These are phyloP conservation scores for Microplitis mediator DNA, from an alignment of 1,140 invertebrate species.

Conservation along the genomic window DNA sequence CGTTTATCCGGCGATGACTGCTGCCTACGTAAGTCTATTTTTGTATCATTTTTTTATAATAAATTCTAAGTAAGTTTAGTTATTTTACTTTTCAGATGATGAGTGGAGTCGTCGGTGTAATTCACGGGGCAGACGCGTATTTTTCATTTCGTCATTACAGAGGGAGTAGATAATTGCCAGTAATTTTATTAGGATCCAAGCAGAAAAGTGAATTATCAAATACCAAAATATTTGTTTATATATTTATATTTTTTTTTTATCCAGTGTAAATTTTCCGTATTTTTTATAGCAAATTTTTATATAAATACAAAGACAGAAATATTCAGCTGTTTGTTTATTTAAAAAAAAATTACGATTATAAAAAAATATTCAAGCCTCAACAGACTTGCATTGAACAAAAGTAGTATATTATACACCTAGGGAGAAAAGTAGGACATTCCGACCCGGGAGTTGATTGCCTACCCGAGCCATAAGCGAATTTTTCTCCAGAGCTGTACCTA, in stretches of 20 bases:
- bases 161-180: conserved; percentile 43
- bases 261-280: no score
- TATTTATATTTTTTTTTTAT: conserved; percentile 1
- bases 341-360: no score
- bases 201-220: neutral
- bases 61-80: conserved; percentile 21
- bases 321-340: no score
- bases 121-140: conserved; percentile 77
- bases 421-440: no score
- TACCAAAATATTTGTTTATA: neutral
- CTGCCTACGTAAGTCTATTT: conserved; percentile 75
- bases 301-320: no score
- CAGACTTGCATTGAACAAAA: no score
- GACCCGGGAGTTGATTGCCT: no score
- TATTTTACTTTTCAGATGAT: conserved; percentile 69
- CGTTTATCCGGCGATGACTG: conserved; percentile 83
- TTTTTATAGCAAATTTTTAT: no score
- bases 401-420: no score
- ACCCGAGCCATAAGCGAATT: no score
- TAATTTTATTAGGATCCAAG: neutral
- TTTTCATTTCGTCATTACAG: conserved; percentile 71
- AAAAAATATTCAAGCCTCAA: no score
- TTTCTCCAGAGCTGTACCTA: no score
- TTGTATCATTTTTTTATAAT: neutral
- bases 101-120: conserved; percentile 71